These are phyloP conservation scores for Euwallacea similis DNA, from an alignment of 1,140 invertebrate species.

Conservation along the genomic window DNA sequence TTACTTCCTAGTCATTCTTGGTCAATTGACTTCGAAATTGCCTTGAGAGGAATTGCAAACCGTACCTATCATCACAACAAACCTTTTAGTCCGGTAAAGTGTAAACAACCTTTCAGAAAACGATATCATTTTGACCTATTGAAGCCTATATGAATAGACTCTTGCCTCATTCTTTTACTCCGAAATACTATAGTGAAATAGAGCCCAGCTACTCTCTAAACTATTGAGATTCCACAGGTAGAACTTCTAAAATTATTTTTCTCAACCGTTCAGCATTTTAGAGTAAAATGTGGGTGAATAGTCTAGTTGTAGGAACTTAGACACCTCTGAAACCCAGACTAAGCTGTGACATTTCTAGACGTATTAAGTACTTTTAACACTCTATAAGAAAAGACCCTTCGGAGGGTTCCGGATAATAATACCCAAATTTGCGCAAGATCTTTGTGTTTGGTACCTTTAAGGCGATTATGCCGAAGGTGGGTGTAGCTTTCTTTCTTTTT, in stretches of 20 bases:
- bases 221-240: background rate
- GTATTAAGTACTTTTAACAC: constrained; percentile 28
- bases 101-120: constrained; percentile 35
- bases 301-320: background rate
- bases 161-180: constrained; percentile 8
- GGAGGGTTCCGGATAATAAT: constrained; percentile 10
- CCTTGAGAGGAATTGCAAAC: too few species aligned
- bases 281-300: background rate
- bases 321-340: constrained; percentile 6
- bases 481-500: too few species aligned
- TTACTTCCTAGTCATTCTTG: too few species aligned
- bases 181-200: background rate
- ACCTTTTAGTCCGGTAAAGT: constrained; percentile 11
- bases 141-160: constrained; percentile 30
- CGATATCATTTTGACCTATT: constrained; percentile 33
- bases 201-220: background rate
- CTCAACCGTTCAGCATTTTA: background rate
- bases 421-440: constrained; percentile 25
- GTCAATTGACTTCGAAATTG: too few species aligned
- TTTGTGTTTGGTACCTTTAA: constrained; percentile 7
- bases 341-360: constrained; percentile 30
- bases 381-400: constrained; percentile 12
- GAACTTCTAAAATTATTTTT: background rate
- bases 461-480: constrained; percentile 7
- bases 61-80: too few species aligned